Evolutionary conservation across 53 echinoderm and acorn worm genomes (phyloP), one percentile per base, ranked within the genome.

Genomic region (Crossaster papposus): DNA sequence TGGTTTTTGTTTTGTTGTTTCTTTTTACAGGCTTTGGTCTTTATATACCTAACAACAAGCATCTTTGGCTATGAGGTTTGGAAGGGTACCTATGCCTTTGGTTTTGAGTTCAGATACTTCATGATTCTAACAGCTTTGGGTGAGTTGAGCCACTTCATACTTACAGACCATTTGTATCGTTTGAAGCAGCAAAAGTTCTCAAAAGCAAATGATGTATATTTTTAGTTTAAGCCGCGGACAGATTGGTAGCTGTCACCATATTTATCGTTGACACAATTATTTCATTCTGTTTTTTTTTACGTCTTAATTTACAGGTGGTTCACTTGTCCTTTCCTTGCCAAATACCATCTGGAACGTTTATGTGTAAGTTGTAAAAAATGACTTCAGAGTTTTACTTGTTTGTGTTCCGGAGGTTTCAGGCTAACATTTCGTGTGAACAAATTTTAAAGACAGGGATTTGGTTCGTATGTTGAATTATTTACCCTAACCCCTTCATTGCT

Each of bases 31-130:
- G 13, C 83, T 22, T 93, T 98, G 70, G 92, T 85, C 4, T 26
- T 91, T 68, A 89, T 99, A 71, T 99, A 99, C 82, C 2, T 94
- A 20, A 3, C 92, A 37, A 99, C 96, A 54, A 92, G 92, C 14
- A 63, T 94, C 30, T 93, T 86, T 74, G 99, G 99, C 18, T 96
- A 83, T 93, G 99, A 99, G 35, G 28, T 96, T 23, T 99, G 96
- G 96, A 99, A 99, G 70, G 92, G 92, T 11, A 75, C 91, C 2
- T 88, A 88, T 65, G 84, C 87, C 54, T 93, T 78, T 80, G 95
- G 96, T 23, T 82, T 95, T 91, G 93, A 99, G 70, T 99, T 92
- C 78, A 93, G 94, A 50, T 89, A 91, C 37, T 54, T 99, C 68
- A 93, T 99, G 37, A 58, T 96, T 50, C 31, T 86, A 14, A 30